Evolutionary conservation across 2,888 invertebrate genomes (phyloP), one percentile per base, ranked within the genome.

Genomic region (Caenorhabditis afra): DNA sequence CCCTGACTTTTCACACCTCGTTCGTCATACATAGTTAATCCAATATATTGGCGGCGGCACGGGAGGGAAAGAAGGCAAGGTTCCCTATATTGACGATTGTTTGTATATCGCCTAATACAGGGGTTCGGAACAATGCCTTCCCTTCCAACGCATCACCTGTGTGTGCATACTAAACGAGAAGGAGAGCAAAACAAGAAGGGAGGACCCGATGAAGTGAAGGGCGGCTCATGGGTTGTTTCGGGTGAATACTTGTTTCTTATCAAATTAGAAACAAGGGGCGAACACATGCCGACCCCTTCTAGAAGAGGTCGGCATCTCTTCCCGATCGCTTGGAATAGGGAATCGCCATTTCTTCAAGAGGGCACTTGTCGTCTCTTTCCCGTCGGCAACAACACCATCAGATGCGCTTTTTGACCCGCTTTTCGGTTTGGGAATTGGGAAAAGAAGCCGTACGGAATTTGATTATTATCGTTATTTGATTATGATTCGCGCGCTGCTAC

Each of bases 61-160:
- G 41, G 45, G 22, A 14, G 57, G 44, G 52, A 29, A 7, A n/a
- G n/a, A n/a, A 29, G 29, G 29, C 44, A 59, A 35, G 61, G 49
- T 47, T 22, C 58, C 66, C 59, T 66, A 74, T 66, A 74, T 74
- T 59, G 50, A 49, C 58, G 74, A 47, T 66, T 74, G 74, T 77
- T 77, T 77, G 77, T 77, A 70, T 66, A 70, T 61, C 74, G 74
- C 71, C 71, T 78, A 78, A 78, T 71, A 78, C 66, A 71, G 49
- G 71, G 71, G 71, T 78, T 74, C 53, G 74, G 74, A 66, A 74
- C 65, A 65, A 74, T 66, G 59, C 45, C 66, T 52, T 45, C 29
- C 41, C 47, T 7, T 29, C 7, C 29, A 29, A 62, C 59, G 47
- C 78, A 73, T 79, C 79, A 79, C 79, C 79, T 79, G 79, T 79